Evolutionary conservation across 2,113 vertebrate genomes (phyloP).

Genomic region (Synchiropus splendidus): DNA sequence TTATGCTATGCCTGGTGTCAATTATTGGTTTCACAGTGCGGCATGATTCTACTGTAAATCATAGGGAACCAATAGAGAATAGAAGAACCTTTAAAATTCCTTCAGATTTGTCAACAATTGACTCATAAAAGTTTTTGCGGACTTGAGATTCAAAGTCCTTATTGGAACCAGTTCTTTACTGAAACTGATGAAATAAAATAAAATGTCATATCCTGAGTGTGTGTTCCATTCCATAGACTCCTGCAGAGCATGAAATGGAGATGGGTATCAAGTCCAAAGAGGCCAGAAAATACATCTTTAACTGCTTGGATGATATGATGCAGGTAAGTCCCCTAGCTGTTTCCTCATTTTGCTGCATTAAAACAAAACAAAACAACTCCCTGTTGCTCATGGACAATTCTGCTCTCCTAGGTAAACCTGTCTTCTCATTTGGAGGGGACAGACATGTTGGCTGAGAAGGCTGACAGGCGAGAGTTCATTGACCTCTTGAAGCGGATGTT

Average conservation of each 20-base stretch:
- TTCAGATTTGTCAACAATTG: neutral
- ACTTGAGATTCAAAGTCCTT: neutral
- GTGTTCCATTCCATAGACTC: slow-evolving; percentile 73
- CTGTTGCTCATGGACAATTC: neutral
- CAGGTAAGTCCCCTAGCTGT: slow-evolving; percentile 66
- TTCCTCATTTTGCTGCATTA: neutral
- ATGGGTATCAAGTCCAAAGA: slow-evolving; percentile 98
- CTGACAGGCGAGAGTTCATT: slow-evolving; percentile 93
- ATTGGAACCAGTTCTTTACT: too few relatives aligned
- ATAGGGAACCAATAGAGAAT: too few relatives aligned
- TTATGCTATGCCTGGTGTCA: too few relatives aligned
- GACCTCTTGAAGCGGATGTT: slow-evolving; percentile 97
- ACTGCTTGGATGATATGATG: slow-evolving; percentile 98
- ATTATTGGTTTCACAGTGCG: too few relatives aligned
- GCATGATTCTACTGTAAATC: too few relatives aligned
- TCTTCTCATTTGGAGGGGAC: slow-evolving; percentile 94
- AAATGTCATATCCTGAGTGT: too few relatives aligned
- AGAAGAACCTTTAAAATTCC: neutral
- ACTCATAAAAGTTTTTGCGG: neutral
- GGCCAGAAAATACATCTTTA: slow-evolving; percentile 97
- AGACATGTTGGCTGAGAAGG: slow-evolving; percentile 97
- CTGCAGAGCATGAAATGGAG: slow-evolving; percentile 91
- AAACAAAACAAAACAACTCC: neutral
- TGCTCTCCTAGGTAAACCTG: slow-evolving; percentile 84
- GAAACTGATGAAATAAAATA: neutral